These are phyloP conservation scores for Labeo rohita DNA, from an alignment of 2,113 vertebrate species.

Conservation along the genomic window DNA sequence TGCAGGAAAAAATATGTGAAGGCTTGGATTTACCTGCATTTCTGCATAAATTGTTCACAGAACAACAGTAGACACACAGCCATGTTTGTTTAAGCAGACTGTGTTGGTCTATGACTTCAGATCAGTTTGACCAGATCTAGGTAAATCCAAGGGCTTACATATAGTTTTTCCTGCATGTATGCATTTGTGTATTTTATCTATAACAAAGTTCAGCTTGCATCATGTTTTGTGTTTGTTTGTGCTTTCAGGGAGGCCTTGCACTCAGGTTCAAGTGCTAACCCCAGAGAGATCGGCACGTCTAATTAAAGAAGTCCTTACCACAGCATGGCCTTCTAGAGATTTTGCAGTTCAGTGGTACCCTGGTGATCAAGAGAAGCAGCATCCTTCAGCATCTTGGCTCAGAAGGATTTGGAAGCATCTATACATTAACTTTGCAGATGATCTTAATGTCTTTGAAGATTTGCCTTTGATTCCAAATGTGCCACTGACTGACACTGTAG, in stretches of 20 bases:
- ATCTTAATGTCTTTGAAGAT: conserved; percentile 91
- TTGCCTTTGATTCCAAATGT: conserved; percentile 93
- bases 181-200: neutral
- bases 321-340: conserved; percentile 87
- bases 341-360: conserved; percentile 90
- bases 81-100: neutral
- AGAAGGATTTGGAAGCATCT: conserved; percentile 95
- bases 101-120: neutral
- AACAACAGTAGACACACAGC: neutral
- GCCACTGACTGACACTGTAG: conserved; percentile 78
- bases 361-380: conserved; percentile 82
- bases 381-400: conserved; percentile 88
- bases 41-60: neutral
- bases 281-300: conserved; percentile 92
- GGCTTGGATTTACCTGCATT: neutral
- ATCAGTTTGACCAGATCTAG: neutral
- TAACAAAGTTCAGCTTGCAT: neutral
- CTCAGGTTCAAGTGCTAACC: conserved; percentile 91
- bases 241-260: conserved; percentile 90
- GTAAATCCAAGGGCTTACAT: neutral
- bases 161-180: neutral
- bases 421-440: conserved; percentile 93
- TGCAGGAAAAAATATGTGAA: neutral
- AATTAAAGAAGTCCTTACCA: conserved; percentile 90
- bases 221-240: conserved; percentile 40